A percentile compares a stretch with the other conserved stretches of the same genome.
These are phyloP conservation scores for Rissa tridactyla DNA, from an alignment of 2,113 vertebrate species.

Conservation along the genomic window DNA sequence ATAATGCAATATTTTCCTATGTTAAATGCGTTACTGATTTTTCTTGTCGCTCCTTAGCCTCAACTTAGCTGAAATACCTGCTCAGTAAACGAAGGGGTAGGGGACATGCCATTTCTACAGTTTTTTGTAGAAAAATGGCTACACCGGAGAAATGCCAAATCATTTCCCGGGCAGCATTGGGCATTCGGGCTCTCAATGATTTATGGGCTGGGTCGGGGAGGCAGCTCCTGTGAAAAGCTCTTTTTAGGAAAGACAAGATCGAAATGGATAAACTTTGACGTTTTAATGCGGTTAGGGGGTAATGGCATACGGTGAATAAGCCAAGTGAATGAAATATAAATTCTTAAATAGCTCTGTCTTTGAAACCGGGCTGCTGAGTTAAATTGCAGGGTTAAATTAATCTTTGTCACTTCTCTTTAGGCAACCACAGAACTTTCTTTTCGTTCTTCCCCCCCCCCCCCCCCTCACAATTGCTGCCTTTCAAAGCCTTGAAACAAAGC, in stretches of 20 bases:
- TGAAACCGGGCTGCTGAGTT: neutral
- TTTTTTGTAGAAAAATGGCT: neutral
- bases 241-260: neutral
- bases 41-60: too few species aligned
- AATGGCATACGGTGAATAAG: rapidly evolving
- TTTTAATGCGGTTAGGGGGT: neutral
- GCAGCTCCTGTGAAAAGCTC: neutral
- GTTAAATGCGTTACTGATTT: neutral
- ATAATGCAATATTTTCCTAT: neutral
- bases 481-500: neutral
- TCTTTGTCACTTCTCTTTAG: neutral
- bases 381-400: neutral
- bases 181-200: neutral
- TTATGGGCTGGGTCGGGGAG: neutral
- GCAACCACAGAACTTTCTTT: neutral
- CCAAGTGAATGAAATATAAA: neutral
- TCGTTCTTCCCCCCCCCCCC: neutral
- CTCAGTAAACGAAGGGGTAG: neutral
- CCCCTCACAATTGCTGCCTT: neutral
- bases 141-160: neutral
- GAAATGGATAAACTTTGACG: neutral
- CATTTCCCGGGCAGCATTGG: neutral
- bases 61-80: neutral
- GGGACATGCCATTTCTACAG: neutral
- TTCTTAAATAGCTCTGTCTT: neutral